These are phyloP conservation scores for Neolamprologus brichardi DNA, from an alignment of 2,113 vertebrate species.

Conservation along the genomic window DNA sequence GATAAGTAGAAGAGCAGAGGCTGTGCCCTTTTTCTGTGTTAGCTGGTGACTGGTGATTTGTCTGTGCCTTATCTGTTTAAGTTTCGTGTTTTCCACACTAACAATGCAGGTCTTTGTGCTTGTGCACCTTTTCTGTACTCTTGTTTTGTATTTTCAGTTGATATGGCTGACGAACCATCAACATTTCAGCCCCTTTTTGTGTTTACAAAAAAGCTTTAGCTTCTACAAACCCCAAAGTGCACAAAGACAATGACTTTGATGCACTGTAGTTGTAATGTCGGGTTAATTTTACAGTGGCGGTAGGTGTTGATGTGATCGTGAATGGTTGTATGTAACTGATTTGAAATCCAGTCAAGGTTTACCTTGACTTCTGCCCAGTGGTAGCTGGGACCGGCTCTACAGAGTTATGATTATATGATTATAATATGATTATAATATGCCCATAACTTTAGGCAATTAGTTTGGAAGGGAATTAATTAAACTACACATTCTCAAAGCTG, in stretches of 20 bases:
- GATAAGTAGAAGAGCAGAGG: not conserved
- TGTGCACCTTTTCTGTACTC: not conserved
- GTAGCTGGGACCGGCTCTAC: not conserved
- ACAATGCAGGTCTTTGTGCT: slow-evolving; percentile 50
- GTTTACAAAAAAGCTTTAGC: not conserved
- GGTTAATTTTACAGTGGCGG: not conserved
- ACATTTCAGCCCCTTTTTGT: not conserved
- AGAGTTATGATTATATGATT: not conserved
- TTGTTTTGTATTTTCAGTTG: slow-evolving; percentile 38
- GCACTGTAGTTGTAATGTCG: not conserved
- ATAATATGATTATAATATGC: not conserved
- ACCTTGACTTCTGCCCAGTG: not conserved
- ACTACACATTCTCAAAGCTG: not conserved
- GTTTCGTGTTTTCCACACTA: slow-evolving; percentile 36
- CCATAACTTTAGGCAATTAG: not conserved
- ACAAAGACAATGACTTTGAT: not conserved
- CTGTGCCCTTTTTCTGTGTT: slow-evolving; percentile 16
- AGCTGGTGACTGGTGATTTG: not conserved
- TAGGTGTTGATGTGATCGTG: not conserved
- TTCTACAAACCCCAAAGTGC: not conserved
- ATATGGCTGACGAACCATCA: slow-evolving; percentile 26
- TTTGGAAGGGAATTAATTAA: not conserved
- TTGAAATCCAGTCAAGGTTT: not conserved
- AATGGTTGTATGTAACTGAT: not conserved
- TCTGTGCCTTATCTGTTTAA: slow-evolving; percentile 41